Evolutionary conservation across 2,113 vertebrate species (phyloP).

Genomic region (Elaphurus davidianus): DNA sequence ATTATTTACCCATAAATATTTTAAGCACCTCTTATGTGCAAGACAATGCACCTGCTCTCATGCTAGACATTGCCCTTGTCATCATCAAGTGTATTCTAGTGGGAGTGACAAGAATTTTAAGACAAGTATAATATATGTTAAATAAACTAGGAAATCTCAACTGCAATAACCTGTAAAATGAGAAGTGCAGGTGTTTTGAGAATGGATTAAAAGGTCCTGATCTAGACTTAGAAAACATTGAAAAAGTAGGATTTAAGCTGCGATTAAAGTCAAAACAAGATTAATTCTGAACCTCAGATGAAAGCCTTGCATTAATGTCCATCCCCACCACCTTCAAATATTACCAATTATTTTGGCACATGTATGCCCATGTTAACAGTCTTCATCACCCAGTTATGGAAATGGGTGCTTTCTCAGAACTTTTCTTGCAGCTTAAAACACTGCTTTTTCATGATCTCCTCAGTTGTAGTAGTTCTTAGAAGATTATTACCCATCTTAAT

Average conservation of each 20-base stretch:
- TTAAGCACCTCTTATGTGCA: neutral
- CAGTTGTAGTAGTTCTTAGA: neutral
- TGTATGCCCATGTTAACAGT: neutral
- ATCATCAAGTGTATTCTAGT: neutral
- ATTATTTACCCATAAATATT: neutral
- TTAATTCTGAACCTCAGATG: neutral
- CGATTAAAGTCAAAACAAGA: neutral
- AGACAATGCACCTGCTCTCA: neutral
- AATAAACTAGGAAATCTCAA: neutral
- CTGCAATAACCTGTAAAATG: neutral
- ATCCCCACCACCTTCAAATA: neutral
- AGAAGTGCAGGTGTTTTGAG: neutral
- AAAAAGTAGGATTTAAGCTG: neutral
- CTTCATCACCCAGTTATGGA: neutral
- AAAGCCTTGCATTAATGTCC: neutral
- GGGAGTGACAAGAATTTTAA: neutral
- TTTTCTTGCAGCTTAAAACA: neutral
- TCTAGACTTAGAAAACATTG: neutral
- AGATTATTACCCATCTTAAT: neutral
- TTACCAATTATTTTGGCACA: neutral
- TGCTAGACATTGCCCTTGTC: neutral
- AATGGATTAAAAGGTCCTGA: constrained; percentile 4
- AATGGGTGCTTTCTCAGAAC: neutral
- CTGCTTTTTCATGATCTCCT: neutral
- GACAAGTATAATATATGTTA: neutral